Evolutionary conservation across 1,140 invertebrate species (phyloP), one percentile per base, ranked within the genome.

Genomic region (Meloidogyne floridensis): DNA sequence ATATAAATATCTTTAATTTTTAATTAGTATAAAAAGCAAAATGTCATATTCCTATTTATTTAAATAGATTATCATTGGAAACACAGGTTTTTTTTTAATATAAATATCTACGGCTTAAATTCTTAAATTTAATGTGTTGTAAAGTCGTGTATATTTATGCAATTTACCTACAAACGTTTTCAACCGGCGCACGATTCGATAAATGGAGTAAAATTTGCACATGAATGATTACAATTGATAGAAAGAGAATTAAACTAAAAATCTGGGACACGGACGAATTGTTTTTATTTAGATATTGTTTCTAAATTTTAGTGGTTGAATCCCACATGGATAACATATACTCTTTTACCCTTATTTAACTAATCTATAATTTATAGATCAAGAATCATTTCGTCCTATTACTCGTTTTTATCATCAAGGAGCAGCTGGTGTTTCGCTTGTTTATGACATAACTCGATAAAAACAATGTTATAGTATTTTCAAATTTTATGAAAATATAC

Each of bases 21-120:
- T 32, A 32, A 32, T 32, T 32, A 32, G 32, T 32, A 32, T 32
- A 32, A 32, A 32, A 32, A 32, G 32, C 32, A 32, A 32, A 32
- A 32, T 32, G 32, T 32, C 32, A 32, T 32, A 32, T 32, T 32
- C 32, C 32, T 99, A 98, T 93, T 93, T 99, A 85, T 99, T 99
- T 92, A 99, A 99, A 93, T 99, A 99, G 92, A 99, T 99, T 90
- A 98, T 99, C 88, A 99, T 99, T 91, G 97, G 97, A 80, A 97
- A 99, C 93, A 96, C 72, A n/a, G 51, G 65, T 73, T 54, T 72
- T 13, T 9, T 59, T 54, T 6, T 6, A 47, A 47, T 4, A 51
- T 11, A 43, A 20, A 10, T n/a, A 13, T 43, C 56, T 32, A 88
- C 97, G 4, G 7, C 4, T 2, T 32, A 32, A 0, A 71, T 32